These are phyloP conservation scores for Hippolais icterina DNA, from an alignment of 2,113 vertebrate species.

Conservation along the genomic window DNA sequence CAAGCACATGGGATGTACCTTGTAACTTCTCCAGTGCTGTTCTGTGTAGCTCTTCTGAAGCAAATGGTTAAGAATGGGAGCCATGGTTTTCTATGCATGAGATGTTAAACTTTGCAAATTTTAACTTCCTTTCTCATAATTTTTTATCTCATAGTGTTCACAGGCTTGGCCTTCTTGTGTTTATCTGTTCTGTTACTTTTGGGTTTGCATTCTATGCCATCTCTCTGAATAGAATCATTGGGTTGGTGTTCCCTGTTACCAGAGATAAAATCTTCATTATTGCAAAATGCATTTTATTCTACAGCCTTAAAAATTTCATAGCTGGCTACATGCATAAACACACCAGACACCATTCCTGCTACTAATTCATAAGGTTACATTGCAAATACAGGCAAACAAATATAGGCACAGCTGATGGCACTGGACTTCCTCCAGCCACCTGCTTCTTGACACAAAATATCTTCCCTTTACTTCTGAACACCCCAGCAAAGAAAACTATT, in stretches of 20 bases:
- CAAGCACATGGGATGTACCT: background rate
- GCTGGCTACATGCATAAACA: background rate
- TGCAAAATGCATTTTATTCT: slow-evolving; percentile 19
- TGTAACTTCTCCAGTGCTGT: background rate
- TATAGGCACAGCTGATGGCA: background rate
- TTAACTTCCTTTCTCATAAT: background rate
- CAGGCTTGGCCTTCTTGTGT: background rate
- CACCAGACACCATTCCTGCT: background rate
- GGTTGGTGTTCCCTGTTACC: background rate
- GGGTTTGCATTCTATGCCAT: background rate
- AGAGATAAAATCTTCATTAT: slow-evolving; percentile 21
- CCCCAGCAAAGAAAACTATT: background rate
- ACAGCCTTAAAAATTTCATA: slow-evolving; percentile 20
- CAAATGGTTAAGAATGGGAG: background rate
- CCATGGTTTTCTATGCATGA: background rate
- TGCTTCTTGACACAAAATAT: background rate
- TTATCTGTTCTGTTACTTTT: background rate
- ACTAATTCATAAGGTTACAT: background rate
- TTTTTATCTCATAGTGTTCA: background rate
- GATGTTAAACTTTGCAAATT: background rate
- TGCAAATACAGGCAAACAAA: background rate
- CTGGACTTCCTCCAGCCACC: background rate
- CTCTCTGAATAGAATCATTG: background rate
- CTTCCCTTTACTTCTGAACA: background rate
- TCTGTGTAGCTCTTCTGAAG: background rate